Evolutionary conservation across 92 coral and sea anemone genomes (phyloP).

Genomic region (Metridium senile): DNA sequence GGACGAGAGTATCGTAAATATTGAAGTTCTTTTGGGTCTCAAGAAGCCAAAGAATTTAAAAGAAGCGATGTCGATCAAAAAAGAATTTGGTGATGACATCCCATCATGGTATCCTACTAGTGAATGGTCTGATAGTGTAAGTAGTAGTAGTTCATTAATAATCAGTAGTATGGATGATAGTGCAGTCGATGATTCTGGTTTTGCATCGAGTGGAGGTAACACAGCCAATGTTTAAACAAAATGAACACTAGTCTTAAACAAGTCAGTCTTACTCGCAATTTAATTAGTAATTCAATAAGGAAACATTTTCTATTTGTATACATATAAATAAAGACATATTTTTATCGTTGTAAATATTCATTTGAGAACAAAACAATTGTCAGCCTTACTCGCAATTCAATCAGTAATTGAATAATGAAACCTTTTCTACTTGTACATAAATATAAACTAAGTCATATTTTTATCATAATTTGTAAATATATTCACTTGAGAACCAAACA

Average conservation of each 20-base stretch:
- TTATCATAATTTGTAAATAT: too few species aligned
- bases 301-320: too few species aligned
- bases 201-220: background rate
- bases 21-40: slow-evolving; percentile 12
- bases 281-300: too few species aligned
- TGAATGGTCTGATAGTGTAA: background rate
- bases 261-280: too few species aligned
- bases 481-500: too few species aligned
- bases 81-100: background rate
- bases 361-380: too few species aligned
- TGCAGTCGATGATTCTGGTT: background rate
- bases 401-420: too few species aligned
- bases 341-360: too few species aligned
- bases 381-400: too few species aligned
- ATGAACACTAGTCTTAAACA: background rate
- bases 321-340: too few species aligned
- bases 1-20: slow-evolving; percentile 10
- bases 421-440: too few species aligned
- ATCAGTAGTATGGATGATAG: background rate
- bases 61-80: slow-evolving; percentile 11
- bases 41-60: slow-evolving; percentile 15
- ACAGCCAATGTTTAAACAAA: background rate
- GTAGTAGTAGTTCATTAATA: background rate
- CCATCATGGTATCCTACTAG: background rate
- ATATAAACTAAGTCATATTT: too few species aligned